Conservation (phyloP, 35 echinoderm and acorn worm species). For the Nesometra sesokonis region DNA sequence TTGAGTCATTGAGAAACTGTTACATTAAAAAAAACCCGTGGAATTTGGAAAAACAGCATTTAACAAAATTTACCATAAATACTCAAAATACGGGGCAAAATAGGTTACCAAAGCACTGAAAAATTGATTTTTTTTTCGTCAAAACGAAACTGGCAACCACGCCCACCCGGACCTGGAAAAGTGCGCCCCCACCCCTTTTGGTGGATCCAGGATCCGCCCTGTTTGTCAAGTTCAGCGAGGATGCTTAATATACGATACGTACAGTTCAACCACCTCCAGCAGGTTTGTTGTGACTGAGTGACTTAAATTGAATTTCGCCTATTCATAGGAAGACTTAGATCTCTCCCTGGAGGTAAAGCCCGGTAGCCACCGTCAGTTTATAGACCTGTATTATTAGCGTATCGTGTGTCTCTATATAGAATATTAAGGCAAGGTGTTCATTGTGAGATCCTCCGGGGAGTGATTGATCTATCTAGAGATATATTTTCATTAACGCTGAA, state of each 20-base stretch:
- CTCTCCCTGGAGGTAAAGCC: background rate
- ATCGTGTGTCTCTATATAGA: background rate
- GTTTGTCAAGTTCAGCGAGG: background rate
- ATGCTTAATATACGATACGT: background rate
- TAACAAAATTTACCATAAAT: no score
- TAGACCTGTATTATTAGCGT: background rate
- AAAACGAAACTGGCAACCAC: no score
- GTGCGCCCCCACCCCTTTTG: no score
- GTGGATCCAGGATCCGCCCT: no score
- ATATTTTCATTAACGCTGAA: background rate
- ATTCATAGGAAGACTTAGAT: background rate
- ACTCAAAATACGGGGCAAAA: no score
- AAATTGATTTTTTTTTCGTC: no score
- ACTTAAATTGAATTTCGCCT: background rate
- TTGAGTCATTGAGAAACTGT: no score
- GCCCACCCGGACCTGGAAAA: no score
- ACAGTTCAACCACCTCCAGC: background rate
- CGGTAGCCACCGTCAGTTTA: background rate
- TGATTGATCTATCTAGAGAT: background rate
- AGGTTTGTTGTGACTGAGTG: background rate
- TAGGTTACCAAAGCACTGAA: no score
- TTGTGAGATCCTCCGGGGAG: background rate
- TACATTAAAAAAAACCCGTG: no score
- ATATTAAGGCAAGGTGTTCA: background rate
- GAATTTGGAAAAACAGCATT: no score